Evolutionary conservation across 2,888 invertebrate species (phyloP).

Genomic region (Scotopteryx bipunctaria): DNA sequence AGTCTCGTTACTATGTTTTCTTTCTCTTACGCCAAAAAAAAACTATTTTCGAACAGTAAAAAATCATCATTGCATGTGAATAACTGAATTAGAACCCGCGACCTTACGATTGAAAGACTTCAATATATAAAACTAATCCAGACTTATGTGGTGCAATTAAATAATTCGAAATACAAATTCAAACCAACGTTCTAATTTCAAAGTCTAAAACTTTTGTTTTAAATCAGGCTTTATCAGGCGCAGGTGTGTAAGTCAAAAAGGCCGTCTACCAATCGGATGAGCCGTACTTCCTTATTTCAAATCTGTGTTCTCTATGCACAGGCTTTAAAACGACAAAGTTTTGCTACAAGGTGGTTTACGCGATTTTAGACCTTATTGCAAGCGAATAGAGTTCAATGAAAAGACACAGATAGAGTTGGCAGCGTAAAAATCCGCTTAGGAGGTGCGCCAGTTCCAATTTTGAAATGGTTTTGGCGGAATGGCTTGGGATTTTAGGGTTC

Average conservation of each 20-base stretch:
- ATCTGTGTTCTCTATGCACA: conserved; percentile 68
- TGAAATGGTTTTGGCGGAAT: conserved; percentile 68
- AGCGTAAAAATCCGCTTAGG: conserved; percentile 67
- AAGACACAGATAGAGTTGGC: conserved; percentile 37
- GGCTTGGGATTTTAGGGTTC: conserved; percentile 45
- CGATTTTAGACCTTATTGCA: conserved; percentile 38
- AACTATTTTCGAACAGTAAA: too few relatives aligned
- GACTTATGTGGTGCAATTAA: neutral
- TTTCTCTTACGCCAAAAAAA: too few relatives aligned
- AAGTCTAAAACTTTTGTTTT: conserved; percentile 19
- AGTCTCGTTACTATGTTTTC: too few relatives aligned
- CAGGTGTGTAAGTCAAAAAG: conserved; percentile 44
- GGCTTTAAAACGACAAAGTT: conserved; percentile 46
- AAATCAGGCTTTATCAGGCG: conserved; percentile 30
- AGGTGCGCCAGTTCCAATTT: conserved; percentile 70
- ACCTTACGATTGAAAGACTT: too few relatives aligned
- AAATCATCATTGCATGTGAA: too few relatives aligned
- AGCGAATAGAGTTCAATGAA: conserved; percentile 23
- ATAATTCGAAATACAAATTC: neutral
- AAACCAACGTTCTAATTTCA: conserved; percentile 4
- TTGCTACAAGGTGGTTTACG: neutral
- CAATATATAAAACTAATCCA: neutral
- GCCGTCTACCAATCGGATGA: conserved; percentile 59
- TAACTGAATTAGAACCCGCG: too few relatives aligned
- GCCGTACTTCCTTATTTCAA: conserved; percentile 66